A percentile compares a stretch with the other conserved stretches of the same genome.
Evolutionary conservation across 2,888 invertebrate species (phyloP).

Genomic region (Leptopilina myrica): DNA sequence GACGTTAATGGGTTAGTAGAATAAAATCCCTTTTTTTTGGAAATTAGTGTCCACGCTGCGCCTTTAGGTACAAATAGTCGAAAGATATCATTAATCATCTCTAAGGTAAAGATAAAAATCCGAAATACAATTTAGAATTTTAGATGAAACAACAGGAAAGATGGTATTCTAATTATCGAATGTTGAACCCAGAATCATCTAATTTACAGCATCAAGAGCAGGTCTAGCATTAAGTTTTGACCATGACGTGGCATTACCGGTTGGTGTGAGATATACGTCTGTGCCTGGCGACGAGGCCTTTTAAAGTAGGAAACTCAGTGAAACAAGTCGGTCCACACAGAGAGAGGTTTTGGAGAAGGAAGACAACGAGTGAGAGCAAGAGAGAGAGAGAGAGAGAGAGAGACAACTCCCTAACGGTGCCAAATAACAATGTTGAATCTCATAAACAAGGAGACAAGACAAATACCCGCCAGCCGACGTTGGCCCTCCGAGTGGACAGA

Average conservation of each 20-base stretch:
- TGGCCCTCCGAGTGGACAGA: constrained; percentile 75
- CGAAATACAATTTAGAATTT: no score
- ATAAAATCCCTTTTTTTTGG: no score
- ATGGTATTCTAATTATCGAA: background rate
- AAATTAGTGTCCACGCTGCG: no score
- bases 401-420: constrained; percentile 75
- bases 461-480: constrained; percentile 75
- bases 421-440: constrained; percentile 77
- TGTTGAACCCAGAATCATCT: constrained; percentile 38
- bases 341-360: constrained; percentile 54
- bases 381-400: constrained; percentile 59
- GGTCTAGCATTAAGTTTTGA: constrained; percentile 61
- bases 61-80: no score
- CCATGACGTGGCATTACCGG: constrained; percentile 62
- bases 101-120: no score
- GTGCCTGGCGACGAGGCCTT: constrained; percentile 65
- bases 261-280: constrained; percentile 59
- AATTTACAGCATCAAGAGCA: constrained; percentile 54
- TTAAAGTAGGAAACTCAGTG: constrained; percentile 72
- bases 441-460: constrained; percentile 77
- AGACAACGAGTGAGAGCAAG: constrained; percentile 8
- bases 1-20: no score
- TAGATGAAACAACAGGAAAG: no score
- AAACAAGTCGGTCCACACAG: constrained; percentile 61
- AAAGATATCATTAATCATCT: no score